Evolutionary conservation across 2,113 vertebrate genomes (phyloP).

Genomic region (Arenaria interpres): DNA sequence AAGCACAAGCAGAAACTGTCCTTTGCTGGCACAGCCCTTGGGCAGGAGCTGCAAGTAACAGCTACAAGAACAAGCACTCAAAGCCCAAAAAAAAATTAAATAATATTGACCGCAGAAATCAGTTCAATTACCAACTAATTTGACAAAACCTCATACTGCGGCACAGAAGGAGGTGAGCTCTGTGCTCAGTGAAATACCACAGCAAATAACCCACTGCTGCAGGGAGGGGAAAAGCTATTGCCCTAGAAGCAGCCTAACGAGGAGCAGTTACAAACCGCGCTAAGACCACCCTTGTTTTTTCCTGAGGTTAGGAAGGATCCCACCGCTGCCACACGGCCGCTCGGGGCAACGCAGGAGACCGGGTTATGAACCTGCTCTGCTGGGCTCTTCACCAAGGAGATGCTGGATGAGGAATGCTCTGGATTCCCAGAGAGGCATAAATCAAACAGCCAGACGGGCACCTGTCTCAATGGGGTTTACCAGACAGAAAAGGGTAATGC

Average conservation of each 20-base stretch:
- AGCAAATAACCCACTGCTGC: not conserved
- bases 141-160: not conserved
- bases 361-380: not conserved
- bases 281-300: rapidly evolving
- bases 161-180: not conserved
- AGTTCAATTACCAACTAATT: not conserved
- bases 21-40: not conserved
- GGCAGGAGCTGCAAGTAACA: not conserved
- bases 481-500: not conserved
- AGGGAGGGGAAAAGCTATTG: not conserved
- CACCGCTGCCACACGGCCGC: not conserved
- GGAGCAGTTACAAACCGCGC: not conserved
- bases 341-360: not conserved
- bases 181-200: not conserved
- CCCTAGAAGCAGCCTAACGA: not conserved
- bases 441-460: not conserved
- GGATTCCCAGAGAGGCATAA: not conserved
- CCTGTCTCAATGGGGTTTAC: rapidly evolving
- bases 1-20: not conserved
- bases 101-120: not conserved
- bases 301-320: not conserved
- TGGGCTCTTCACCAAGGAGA: not conserved
- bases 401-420: not conserved
- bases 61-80: not conserved
- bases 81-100: no score